These are phyloP conservation scores for Phalacrocorax brasilianus DNA, from an alignment of 2,113 vertebrate species.

Conservation along the genomic window DNA sequence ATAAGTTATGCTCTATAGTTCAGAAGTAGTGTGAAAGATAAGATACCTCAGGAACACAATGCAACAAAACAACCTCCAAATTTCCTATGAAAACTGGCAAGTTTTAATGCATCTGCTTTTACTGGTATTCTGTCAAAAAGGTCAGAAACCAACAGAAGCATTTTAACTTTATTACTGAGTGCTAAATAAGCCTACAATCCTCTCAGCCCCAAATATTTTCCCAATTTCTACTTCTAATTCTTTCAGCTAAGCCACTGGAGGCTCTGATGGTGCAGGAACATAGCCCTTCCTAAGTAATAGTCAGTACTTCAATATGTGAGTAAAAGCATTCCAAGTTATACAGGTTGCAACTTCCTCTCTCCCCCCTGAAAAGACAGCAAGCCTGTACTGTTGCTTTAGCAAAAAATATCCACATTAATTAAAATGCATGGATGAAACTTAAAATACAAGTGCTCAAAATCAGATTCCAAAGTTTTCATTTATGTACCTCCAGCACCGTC, in stretches of 20 bases:
- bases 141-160: not conserved
- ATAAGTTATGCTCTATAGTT: not conserved
- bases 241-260: not conserved
- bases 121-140: not conserved
- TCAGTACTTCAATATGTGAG: not conserved
- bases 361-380: not conserved
- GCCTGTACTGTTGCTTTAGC: not conserved
- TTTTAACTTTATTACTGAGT: not conserved
- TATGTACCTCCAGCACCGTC: not conserved
- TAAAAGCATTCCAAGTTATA: not conserved
- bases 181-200: not conserved
- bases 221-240: not conserved
- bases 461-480: not conserved
- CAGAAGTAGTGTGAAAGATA: not conserved
- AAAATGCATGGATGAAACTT: not conserved
- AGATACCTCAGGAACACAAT: not conserved
- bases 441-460: not conserved
- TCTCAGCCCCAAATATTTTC: not conserved
- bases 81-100: not conserved
- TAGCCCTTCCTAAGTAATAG: not conserved
- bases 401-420: not conserved
- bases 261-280: not conserved
- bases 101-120: not conserved
- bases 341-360: not conserved
- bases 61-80: not conserved